phyloP scores from a whole-genome alignment of 2,113 vertebrate species.

The Dasyprocta punctata region DNA sequence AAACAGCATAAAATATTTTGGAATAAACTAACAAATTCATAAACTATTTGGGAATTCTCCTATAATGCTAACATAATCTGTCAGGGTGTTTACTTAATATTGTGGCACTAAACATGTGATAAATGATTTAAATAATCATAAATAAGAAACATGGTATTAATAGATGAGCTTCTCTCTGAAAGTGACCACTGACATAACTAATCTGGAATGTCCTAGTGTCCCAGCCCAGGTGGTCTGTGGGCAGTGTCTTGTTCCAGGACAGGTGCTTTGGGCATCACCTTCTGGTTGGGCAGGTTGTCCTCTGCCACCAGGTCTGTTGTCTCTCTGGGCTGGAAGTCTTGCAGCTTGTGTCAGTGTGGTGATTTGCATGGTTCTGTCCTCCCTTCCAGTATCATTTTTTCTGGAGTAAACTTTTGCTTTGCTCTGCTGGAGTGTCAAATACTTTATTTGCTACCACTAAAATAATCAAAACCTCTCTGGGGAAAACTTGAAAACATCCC shows the following conservation, averaged over 20 bases:
- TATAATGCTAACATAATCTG: background rate
- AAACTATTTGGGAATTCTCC: background rate
- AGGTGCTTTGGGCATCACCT: background rate
- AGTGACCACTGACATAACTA: background rate
- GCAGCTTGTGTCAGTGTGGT: background rate
- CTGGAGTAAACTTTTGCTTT: constrained; percentile 48
- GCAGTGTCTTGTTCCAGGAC: background rate
- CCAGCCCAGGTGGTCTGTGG: no score
- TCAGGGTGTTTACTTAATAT: background rate
- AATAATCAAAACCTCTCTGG: constrained; percentile 12
- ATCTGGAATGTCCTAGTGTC: background rate
- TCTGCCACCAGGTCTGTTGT: background rate
- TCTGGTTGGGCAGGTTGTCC: background rate
- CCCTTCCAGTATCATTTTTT: constrained; percentile 47
- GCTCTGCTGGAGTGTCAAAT: constrained; percentile 17
- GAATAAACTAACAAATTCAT: background rate
- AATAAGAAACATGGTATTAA: background rate
- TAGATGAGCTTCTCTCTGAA: background rate
- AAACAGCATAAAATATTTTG: background rate
- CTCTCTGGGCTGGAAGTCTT: background rate
- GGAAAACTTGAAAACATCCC: background rate
- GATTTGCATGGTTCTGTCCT: background rate
- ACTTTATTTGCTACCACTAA: constrained; percentile 2
- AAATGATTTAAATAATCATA: background rate
- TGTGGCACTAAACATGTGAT: background rate